Base-by-base conservation (phyloP, 2,888 invertebrate genomes). In the Serrognathus titanus region DNA sequence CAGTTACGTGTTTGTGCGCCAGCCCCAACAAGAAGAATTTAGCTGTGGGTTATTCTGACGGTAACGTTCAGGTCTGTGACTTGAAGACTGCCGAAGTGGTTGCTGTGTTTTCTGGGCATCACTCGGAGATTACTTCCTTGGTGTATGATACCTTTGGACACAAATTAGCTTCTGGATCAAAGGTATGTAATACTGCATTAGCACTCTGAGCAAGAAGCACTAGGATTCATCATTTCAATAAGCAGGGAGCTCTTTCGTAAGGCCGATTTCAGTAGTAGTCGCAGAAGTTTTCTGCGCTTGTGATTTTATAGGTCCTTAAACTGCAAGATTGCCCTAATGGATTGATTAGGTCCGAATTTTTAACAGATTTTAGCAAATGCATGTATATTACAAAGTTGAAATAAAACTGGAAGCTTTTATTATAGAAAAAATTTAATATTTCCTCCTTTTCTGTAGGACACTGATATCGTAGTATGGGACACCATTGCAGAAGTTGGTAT, bases 391-490 rank as follows among this genome's bases (percentile, higher is more conserved):
- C 16, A 16, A 41, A n/a, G n/a, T 38, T 38, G 11, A 3, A 11
- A 38, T 38, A n/a, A 38, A 38, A 4, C 5, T 11, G 38, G 3
- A 38, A 38, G 1, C 38, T 38, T 38, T 11, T 38, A n/a, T 38
- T n/a, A 38, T 38, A 0, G 35, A 51, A 24, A 12, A 10, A 11
- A 5, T 45, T 58, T 47, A 47, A 20, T 11, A 48, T 62, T 56
- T 16, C 3, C 24, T 31, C 24, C 7, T 51, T 60, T 53, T 58
- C 79, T 80, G 13, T 72, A 91, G 88, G 97, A 98, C 75, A 94
- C 94, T 5, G 92, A 96, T 75, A 85, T 98, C 4, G 92, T 98
- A 46, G 82, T 97, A 1, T 96, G 97, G 90, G 98, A 99, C 80
- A 86, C 94, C 4, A 89, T 98, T 5, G 89, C 92, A 49, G 96